Base-by-base conservation (phyloP, 2,113 vertebrate species). In the Pampusana beccarii region DNA sequence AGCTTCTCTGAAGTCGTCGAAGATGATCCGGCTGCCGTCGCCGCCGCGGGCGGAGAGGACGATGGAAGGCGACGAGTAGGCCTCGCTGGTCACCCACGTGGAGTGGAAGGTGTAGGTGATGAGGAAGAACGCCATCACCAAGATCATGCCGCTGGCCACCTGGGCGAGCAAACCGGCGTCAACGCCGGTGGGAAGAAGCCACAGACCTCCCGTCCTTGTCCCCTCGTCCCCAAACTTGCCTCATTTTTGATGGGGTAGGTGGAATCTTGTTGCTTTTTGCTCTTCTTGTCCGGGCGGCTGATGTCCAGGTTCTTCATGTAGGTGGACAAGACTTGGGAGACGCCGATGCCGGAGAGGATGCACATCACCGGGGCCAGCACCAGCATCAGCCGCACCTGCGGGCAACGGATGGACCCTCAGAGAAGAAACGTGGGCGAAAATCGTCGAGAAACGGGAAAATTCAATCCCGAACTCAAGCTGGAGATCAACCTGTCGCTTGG, bases 301-400 rank as follows among this genome's bases (percentile, higher is more conserved):
- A 99, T 99, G 28, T 99, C 99, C 97, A 99, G 93, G 97, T 99
- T 99, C 98, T 99, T 99, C 99, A 99, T 99, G 92, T 99, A 99
- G 29, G 99, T 99, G 74, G 99, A 99, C 19, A 99, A 92, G 23
- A 99, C 99, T 96, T 99, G 99, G 57, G 99, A 99, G 58, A 99
- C 99, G 2, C 99, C 99, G 1, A 99, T 99, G 85, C 99, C 99
- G 0, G 99, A 99, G 42, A 99, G 98, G 96, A 99, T 99, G 97
- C 99, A 99, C 99, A 99, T 99, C 80, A 99, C 99, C 0, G 99
- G 99, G 33, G 99, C 99, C 97, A 99, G 95, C 42, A 99, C 99
- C 96, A 99, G 95, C 99, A 99, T 99, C 3, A 99, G 98, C 96
- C 99, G 99, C 73, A 99, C 99, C 99, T 99, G 54, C 2, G 3